These are phyloP conservation scores for Lophotis ruficrista DNA, from an alignment of 2,113 vertebrate genomes.

Conservation along the genomic window DNA sequence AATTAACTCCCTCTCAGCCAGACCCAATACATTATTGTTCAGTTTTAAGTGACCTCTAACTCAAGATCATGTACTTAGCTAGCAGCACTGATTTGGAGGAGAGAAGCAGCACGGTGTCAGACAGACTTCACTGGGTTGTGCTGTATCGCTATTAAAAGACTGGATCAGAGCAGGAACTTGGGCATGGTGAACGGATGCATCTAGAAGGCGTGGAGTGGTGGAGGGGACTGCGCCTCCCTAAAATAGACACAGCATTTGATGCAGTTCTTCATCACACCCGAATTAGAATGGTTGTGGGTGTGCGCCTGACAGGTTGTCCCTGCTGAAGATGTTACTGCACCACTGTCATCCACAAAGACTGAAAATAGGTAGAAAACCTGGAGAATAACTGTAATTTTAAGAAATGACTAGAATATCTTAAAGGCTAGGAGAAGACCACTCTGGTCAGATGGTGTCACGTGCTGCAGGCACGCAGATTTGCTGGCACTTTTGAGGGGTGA, in stretches of 20 bases:
- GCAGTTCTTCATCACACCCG: slow-evolving; percentile 7
- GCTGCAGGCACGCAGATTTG: neutral
- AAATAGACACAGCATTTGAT: slow-evolving; percentile 47
- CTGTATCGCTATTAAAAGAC: slow-evolving; percentile 7
- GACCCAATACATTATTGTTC: too few relatives aligned
- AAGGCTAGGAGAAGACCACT: neutral
- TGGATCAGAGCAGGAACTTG: neutral
- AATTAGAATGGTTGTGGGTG: slow-evolving; percentile 62
- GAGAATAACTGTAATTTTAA: neutral
- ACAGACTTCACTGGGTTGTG: neutral
- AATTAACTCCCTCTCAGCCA: too few relatives aligned
- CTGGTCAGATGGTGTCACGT: neutral
- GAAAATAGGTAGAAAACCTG: slow-evolving; percentile 46
- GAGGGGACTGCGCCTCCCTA: neutral
- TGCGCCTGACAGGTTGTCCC: slow-evolving; percentile 63
- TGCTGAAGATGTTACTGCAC: slow-evolving; percentile 48
- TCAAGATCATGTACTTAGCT: neutral
- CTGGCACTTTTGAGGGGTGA: neutral
- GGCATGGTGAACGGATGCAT: neutral
- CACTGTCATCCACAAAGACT: slow-evolving; percentile 16
- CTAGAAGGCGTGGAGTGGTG: neutral
- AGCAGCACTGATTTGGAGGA: neutral
- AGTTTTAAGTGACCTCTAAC: neutral
- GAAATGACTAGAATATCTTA: neutral
- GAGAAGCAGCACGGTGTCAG: neutral